A percentile compares a stretch with the other conserved stretches of the same genome.
phyloP scores from a whole-genome alignment of 2,113 vertebrate species.

The Nasalis larvatus region DNA sequence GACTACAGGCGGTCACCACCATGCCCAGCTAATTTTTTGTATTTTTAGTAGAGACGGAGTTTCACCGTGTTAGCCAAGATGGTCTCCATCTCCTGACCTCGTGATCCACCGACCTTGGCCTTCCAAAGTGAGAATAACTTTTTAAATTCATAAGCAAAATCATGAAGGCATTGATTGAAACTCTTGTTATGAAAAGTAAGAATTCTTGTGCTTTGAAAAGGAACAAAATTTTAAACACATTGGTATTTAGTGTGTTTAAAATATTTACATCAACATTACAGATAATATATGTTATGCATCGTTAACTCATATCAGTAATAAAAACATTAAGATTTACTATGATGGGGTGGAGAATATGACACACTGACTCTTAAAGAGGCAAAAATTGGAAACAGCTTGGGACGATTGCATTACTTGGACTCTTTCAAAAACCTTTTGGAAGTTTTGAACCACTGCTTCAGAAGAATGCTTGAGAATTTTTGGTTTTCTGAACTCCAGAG shows the following conservation, averaged over 20 bases:
- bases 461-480: slow-evolving; percentile 22
- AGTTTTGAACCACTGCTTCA: neutral
- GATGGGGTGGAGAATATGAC: neutral
- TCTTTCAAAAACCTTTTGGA: slow-evolving; percentile 2
- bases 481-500: neutral
- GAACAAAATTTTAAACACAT: neutral
- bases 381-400: neutral
- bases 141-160: slow-evolving; percentile 22
- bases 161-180: neutral
- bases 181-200: neutral
- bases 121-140: neutral
- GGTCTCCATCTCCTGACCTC: too few relatives aligned
- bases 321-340: neutral
- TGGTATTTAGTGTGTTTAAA: too few relatives aligned
- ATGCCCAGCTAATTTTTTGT: too few relatives aligned
- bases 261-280: neutral
- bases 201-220: neutral
- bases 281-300: neutral
- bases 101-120: too few relatives aligned
- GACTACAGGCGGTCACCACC: too few relatives aligned
- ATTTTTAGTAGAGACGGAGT: too few relatives aligned
- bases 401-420: neutral
- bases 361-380: neutral
- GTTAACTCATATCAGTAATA: neutral
- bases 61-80: too few relatives aligned